Conservation (phyloP, 2,888 invertebrate genomes). For the Thysanoteuthis rhombus region DNA sequence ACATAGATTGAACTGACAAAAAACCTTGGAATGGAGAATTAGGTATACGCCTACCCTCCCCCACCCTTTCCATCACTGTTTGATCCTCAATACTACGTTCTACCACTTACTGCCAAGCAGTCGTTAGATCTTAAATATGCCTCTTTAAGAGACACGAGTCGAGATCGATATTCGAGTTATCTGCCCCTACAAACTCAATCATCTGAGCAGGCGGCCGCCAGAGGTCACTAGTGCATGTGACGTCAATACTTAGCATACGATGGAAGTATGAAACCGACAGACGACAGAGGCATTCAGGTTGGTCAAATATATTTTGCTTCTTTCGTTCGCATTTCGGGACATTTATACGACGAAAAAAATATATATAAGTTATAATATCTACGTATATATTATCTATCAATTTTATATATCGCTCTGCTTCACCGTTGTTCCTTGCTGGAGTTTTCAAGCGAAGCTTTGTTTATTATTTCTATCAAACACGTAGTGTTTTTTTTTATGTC, state of each 20-base stretch:
- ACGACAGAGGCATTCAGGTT: background rate
- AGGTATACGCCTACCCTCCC: too few relatives aligned
- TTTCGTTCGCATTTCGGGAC: background rate
- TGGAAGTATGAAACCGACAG: slow-evolving; percentile 12
- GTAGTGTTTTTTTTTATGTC: background rate
- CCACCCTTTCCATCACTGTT: too few relatives aligned
- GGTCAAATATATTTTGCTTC: background rate
- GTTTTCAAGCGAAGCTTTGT: background rate
- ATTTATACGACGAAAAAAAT: background rate
- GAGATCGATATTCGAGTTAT: background rate
- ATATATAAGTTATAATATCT: background rate
- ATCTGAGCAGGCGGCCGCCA: background rate
- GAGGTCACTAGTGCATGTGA: background rate
- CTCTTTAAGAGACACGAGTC: background rate
- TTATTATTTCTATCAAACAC: background rate
- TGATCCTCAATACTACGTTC: background rate
- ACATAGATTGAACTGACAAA: too few relatives aligned
- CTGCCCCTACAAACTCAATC: background rate
- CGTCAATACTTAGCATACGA: slow-evolving; percentile 12
- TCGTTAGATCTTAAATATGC: background rate
- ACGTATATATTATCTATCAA: background rate
- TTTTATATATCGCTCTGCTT: background rate
- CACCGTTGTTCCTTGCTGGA: background rate
- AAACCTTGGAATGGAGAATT: too few relatives aligned
- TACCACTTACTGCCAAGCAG: background rate